Conservation (phyloP, 2,888 invertebrate species). For the Drosophila melanosoma region DNA sequence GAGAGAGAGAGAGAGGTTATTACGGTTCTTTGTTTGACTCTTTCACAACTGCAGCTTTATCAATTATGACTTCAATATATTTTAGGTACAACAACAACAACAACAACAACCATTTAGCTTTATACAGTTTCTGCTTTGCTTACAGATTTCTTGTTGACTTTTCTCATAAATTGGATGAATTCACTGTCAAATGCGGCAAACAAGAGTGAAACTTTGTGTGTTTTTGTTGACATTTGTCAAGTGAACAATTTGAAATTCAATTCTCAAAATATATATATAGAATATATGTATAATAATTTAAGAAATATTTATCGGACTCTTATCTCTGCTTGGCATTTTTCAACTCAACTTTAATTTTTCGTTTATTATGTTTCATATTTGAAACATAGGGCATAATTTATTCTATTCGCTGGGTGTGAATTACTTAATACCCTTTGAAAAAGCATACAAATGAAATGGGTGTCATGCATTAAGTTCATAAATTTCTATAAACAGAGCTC, state of each 20-base stretch:
- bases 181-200: neutral
- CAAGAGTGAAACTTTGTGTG: neutral
- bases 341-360: neutral
- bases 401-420: neutral
- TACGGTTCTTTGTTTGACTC: conserved; percentile 25
- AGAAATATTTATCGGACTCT: neutral
- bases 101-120: conserved; percentile 18
- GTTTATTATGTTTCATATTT: neutral
- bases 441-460: no score
- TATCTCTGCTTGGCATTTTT: neutral
- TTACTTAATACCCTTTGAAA: neutral
- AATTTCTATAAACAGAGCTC: neutral
- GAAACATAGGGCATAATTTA: neutral
- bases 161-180: conserved; percentile 40
- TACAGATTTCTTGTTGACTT: conserved; percentile 33
- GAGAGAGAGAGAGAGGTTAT: conserved; percentile 5
- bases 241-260: neutral
- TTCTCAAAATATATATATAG: neutral
- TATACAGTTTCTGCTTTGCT: conserved; percentile 20
- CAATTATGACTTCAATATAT: conserved; percentile 55
- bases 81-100: neutral
- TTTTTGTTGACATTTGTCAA: neutral
- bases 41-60: conserved; percentile 55
- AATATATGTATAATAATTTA: no score
- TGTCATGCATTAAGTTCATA: no score